Percentiles rank a stretch among this genome's conserved stretches.
Conservation (phyloP, 2,888 invertebrate species). For the Rhimphoctona megacephalus region DNA sequence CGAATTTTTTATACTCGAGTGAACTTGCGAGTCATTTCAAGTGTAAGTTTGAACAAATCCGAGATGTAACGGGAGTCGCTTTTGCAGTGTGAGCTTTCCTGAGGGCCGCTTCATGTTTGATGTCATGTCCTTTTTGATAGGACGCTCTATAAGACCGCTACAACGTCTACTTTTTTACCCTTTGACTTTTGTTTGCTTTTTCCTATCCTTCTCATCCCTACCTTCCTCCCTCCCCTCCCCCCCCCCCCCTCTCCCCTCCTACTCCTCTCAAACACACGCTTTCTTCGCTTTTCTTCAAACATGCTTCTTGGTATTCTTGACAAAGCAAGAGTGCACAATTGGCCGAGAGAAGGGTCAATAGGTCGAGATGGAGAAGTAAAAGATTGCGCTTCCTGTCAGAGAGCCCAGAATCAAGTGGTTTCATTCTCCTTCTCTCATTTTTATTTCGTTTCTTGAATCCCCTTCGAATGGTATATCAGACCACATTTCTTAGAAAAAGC, state of each 20-base stretch:
- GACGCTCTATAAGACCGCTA: conserved; percentile 18
- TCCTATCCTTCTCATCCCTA: neutral
- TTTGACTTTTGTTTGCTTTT: conserved; percentile 38
- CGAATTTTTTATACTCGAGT: neutral
- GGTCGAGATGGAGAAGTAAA: conserved; percentile 31
- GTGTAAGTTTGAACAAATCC: conserved; percentile 1
- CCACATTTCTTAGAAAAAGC: conserved; percentile 33
- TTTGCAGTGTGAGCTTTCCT: neutral
- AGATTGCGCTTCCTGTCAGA: conserved; percentile 52
- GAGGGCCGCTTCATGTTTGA: neutral
- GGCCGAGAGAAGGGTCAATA: conserved; percentile 23
- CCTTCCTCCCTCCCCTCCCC: neutral
- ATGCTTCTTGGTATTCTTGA: conserved; percentile 45
- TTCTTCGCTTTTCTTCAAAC: conserved; percentile 24
- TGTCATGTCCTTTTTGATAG: neutral
- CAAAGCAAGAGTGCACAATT: conserved; percentile 29
- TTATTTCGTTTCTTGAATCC: neutral
- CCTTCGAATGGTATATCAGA: conserved; percentile 10
- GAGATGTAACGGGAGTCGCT: neutral
- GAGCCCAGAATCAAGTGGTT: conserved; percentile 52
- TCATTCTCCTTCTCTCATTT: neutral
- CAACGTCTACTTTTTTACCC: conserved; percentile 28
- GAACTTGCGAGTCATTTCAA: conserved; percentile 1
- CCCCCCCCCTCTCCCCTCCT: no score
- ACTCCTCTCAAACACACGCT: neutral